Evolutionary conservation across 2,888 invertebrate species (phyloP), one percentile per base, ranked within the genome.

Genomic region (Dendrolimus pini): DNA sequence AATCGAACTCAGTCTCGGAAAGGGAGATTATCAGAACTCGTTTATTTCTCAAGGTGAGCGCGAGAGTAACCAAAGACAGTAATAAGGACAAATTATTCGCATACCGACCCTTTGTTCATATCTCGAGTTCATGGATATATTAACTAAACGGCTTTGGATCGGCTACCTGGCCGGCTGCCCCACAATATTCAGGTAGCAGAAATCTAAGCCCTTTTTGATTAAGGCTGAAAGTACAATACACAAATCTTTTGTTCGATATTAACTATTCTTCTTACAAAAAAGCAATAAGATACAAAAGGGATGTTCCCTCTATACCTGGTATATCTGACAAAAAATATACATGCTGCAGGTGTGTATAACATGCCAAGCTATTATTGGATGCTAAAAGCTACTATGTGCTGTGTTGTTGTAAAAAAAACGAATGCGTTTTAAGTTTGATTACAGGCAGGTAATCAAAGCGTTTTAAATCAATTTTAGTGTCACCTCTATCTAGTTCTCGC

Each of bases 1-100:
- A 30, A 3, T 30, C 47, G 9, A 47, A 47, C 2, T 60, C 63
- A 63, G 60, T 59, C 67, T 64, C 71, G 63, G 65, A 72, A 74
- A 75, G 75, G 77, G 70, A 78, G 77, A 79, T 81, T 79, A 75
- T 72, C 76, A 78, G 75, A 83, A 85, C 85, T 76, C 79, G 84
- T 81, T 81, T 80, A 74, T 69, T 71, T 72, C 75, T 72, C 87
- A 87, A 89, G 86, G 87, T 83, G 80, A 87, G 82, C 85, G 66
- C 68, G 76, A 72, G 71, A 66, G 76, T 70, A 66, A 74, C 76
- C 76, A 72, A 74, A 77, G 81, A 81, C 81, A 78, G 77, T 82
- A 82, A 79, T 82, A 83, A 76, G 78, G 72, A 84, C 82, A 78
- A 82, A 85, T 83, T 83, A 83, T 85, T 84, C 82, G 82, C 82